These are phyloP conservation scores for Glomeris marginata DNA, from an alignment of 2,888 invertebrate species.

Conservation along the genomic window DNA sequence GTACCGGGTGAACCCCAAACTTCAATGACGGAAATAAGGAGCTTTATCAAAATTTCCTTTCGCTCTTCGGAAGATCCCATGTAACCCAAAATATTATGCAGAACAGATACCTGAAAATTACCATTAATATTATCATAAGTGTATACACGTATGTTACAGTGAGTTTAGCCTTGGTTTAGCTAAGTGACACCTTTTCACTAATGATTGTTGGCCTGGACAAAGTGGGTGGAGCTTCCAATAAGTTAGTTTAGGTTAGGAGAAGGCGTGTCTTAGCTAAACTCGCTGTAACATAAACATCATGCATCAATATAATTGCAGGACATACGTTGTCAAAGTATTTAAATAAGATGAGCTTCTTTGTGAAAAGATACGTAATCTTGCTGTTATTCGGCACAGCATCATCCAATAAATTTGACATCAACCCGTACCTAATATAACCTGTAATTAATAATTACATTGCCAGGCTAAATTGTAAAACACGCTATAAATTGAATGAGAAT, in stretches of 20 bases:
- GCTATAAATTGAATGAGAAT: too few relatives aligned
- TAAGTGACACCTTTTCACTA: too few relatives aligned
- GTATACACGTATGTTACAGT: too few relatives aligned
- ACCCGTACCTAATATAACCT: slow-evolving; percentile 1
- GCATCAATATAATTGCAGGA: not conserved
- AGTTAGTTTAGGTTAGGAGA: too few relatives aligned
- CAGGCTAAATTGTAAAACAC: too few relatives aligned
- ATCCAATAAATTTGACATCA: slow-evolving; percentile 6
- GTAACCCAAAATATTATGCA: slow-evolving; percentile 9
- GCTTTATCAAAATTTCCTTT: not conserved
- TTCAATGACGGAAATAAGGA: not conserved
- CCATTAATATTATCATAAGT: too few relatives aligned
- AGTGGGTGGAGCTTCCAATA: too few relatives aligned
- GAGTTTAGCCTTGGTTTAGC: too few relatives aligned
- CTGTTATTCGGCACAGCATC: not conserved
- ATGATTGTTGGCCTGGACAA: too few relatives aligned
- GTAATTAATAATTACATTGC: too few relatives aligned
- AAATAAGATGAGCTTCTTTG: slow-evolving; percentile 8
- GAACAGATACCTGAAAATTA: not conserved
- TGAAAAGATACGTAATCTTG: slow-evolving; percentile 2
- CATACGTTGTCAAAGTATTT: slow-evolving; percentile 4
- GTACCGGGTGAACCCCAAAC: slow-evolving; percentile 9
- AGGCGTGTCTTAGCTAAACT: too few relatives aligned
- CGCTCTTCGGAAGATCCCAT: not conserved
- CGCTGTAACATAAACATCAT: too few relatives aligned